Evolutionary conservation across 2,797 vertebrate genomes (phyloP), one percentile per base, ranked within the genome.

Genomic region (Gymnodraco acuticeps): DNA sequence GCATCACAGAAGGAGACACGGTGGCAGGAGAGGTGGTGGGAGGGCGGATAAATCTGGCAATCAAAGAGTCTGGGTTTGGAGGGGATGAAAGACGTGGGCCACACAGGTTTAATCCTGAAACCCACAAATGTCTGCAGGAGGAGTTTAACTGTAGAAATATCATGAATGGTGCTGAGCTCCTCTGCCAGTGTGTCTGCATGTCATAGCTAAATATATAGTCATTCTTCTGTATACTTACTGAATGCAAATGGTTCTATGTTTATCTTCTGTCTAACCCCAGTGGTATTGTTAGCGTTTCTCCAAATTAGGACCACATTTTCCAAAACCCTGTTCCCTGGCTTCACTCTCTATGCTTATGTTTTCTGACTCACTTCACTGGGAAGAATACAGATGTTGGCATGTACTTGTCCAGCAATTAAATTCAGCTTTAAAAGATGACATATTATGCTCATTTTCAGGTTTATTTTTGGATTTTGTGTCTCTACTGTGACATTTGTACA

Each of bases 81-180:
- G 27, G 70, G 55, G 88, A 87, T 93, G 75, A 91, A 86, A 91
- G 80, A 55, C 54, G 9, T 3, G 16, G 84, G 75, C 89, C 89
- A 87, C 90, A 90, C 90, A 82, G 84, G 84, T 92, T 85, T 87
- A 20, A 68, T 69, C 38, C 79, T 64, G 74, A 86, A 38, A 9
- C 83, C 73, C 85, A 74, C 45, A 11, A 62, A 81, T 61, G 50
- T 74, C 64, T 69, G 73, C 3, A 45, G 75, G 19, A 55, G 56
- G 20, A 67, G 59, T 59, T 62, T 4, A 58, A 82, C 54, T 43
- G 47, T n/a, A 23, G 4, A 59, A 47, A 27, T 47, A 20, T 58
- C 71, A 73, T 38, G 14, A 76, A 1, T 10, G 20, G 17, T 1
- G 15, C 31, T 4, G 66, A 58, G 42, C 19, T 50, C 43, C 45